Evolutionary conservation across 2,888 invertebrate species (phyloP).

Genomic region (Dioctria linearis): DNA sequence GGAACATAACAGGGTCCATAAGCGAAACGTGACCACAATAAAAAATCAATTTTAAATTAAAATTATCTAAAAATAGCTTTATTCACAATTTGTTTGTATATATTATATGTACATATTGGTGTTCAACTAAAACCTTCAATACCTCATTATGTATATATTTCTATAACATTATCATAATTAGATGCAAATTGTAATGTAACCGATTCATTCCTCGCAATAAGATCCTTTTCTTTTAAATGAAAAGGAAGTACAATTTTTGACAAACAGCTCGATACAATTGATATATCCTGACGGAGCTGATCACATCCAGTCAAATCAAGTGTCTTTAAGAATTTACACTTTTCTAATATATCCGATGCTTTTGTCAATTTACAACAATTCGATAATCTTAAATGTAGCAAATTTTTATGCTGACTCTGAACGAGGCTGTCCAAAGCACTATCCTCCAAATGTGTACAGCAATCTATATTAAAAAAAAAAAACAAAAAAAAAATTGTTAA

Average conservation of each 20-base stretch:
- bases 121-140: no score
- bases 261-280: background rate
- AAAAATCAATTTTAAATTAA: no score
- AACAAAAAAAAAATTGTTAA: background rate
- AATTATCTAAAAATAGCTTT: no score
- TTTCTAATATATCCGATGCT: background rate
- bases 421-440: background rate
- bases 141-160: background rate
- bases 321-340: background rate
- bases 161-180: background rate
- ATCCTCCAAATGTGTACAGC: slow-evolving; percentile 3
- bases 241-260: background rate
- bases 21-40: no score
- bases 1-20: no score
- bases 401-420: background rate
- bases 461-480: background rate
- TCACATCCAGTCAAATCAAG: background rate
- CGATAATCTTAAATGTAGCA: background rate
- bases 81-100: no score
- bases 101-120: no score
- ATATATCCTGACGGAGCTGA: background rate
- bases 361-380: background rate
- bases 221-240: background rate
- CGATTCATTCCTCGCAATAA: background rate
- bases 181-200: background rate